Conservation (phyloP, 2,797 vertebrate genomes). For the Fratercula arctica region DNA sequence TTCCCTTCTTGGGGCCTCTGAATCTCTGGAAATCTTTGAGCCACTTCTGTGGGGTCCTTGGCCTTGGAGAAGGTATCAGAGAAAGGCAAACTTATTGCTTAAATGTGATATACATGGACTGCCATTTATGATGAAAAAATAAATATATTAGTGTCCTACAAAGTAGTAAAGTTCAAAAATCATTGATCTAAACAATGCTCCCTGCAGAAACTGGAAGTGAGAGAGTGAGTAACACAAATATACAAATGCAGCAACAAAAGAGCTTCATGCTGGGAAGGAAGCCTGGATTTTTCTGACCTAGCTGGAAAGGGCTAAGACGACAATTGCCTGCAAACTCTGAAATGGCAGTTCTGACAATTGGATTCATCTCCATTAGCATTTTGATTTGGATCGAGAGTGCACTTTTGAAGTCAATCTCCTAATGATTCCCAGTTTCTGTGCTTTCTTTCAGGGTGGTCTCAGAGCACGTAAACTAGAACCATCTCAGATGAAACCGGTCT, state of each 20-base stretch:
- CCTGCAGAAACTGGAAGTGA: background rate
- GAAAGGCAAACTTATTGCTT: background rate
- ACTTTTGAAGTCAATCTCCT: background rate
- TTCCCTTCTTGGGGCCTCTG: background rate
- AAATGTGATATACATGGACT: background rate
- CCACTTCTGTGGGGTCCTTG: background rate
- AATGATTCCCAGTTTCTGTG: background rate
- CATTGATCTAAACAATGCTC: fast-evolving
- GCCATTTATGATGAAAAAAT: background rate
- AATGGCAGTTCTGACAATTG: background rate
- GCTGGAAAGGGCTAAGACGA: background rate
- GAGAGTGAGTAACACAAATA: background rate
- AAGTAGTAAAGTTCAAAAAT: background rate
- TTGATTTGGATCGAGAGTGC: background rate
- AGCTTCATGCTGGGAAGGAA: background rate
- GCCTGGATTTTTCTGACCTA: background rate
- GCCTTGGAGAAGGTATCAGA: background rate
- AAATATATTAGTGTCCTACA: background rate
- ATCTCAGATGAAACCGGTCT: background rate
- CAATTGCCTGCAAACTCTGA: background rate
- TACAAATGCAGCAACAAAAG: background rate
- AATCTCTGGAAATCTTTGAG: background rate
- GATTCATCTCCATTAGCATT: background rate
- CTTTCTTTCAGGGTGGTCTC: background rate
- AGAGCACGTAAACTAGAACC: background rate